A percentile compares a stretch with the other conserved stretches of the same genome.
phyloP scores from a whole-genome alignment of 2,888 invertebrate species.

The Synergus itoensis region DNA sequence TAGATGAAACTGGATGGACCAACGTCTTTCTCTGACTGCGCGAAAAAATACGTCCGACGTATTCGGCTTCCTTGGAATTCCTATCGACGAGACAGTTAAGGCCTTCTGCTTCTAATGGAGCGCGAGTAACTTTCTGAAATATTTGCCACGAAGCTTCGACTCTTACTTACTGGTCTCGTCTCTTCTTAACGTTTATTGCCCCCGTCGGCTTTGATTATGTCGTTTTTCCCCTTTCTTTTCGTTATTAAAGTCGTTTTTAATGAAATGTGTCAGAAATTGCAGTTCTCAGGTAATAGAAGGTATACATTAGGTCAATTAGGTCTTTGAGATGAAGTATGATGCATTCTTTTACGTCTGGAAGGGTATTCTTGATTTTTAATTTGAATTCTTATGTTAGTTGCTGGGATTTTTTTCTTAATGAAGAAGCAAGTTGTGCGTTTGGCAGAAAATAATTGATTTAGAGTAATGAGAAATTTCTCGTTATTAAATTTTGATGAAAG shows the following conservation, averaged over 20 bases:
- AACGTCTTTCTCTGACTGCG: conserved; percentile 53
- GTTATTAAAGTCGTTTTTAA: conserved; percentile 33
- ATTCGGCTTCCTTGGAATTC: conserved; percentile 65
- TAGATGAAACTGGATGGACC: conserved; percentile 61
- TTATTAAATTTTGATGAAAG: too few species aligned
- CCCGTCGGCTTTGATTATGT: conserved; percentile 38
- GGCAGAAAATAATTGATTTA: too few species aligned
- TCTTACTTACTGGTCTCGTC: conserved; percentile 45
- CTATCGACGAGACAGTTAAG: conserved; percentile 67
- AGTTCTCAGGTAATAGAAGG: conserved; percentile 25
- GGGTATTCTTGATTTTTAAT: too few species aligned
- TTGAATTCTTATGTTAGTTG: too few species aligned
- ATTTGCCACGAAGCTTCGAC: conserved; percentile 59
- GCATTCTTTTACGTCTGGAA: too few species aligned
- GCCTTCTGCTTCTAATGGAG: conserved; percentile 76
- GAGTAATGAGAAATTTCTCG: too few species aligned
- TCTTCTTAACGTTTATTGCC: conserved; percentile 53
- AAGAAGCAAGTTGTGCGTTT: too few species aligned
- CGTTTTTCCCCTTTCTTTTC: conserved; percentile 28
- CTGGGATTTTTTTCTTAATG: too few species aligned
- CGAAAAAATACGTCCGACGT: conserved; percentile 51
- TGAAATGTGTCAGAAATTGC: conserved; percentile 19
- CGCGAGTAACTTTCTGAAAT: conserved; percentile 72
- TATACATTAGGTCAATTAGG: neutral
- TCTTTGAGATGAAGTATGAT: neutral